Percentiles rank a stretch among this genome's conserved stretches.
Evolutionary conservation across 2,113 vertebrate species (phyloP).

Genomic region (Ptilorrhoa leucosticta): DNA sequence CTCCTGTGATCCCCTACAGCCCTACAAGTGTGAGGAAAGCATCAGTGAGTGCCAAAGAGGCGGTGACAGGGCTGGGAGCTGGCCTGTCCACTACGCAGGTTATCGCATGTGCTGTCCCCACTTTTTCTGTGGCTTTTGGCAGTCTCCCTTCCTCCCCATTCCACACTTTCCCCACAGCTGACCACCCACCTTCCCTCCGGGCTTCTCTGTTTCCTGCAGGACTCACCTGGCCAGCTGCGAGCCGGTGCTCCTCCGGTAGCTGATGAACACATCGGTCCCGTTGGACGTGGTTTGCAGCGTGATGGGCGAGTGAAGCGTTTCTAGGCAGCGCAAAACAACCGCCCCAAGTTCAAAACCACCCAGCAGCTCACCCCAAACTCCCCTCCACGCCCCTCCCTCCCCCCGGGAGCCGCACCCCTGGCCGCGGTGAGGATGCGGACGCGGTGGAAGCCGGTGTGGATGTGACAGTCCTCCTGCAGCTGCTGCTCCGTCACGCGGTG

Average conservation of each 20-base stretch:
- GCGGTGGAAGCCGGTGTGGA: constrained; percentile 86
- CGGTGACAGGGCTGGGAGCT: background rate
- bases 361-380: background rate
- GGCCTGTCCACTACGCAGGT: accelerated
- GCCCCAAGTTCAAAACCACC: background rate
- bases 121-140: background rate
- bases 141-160: background rate
- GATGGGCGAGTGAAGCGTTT: constrained; percentile 76
- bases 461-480: constrained; percentile 85
- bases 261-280: constrained; percentile 93
- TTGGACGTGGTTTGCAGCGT: constrained; percentile 66
- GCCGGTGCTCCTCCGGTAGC: constrained; percentile 90
- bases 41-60: background rate
- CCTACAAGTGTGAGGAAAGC: accelerated
- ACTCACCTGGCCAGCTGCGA: constrained; percentile 95
- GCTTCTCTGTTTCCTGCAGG: accelerated
- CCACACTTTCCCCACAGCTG: accelerated
- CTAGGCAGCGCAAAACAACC: constrained; percentile 10
- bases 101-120: accelerated
- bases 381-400: accelerated
- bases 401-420: constrained; percentile 47
- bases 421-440: constrained; percentile 81
- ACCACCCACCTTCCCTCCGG: background rate
- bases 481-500: constrained; percentile 88
- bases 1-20: background rate